Percentiles rank a stretch among this genome's conserved stretches.
These are phyloP conservation scores for Drosophila antonietae DNA, from an alignment of 2,888 invertebrate species.

Conservation along the genomic window DNA sequence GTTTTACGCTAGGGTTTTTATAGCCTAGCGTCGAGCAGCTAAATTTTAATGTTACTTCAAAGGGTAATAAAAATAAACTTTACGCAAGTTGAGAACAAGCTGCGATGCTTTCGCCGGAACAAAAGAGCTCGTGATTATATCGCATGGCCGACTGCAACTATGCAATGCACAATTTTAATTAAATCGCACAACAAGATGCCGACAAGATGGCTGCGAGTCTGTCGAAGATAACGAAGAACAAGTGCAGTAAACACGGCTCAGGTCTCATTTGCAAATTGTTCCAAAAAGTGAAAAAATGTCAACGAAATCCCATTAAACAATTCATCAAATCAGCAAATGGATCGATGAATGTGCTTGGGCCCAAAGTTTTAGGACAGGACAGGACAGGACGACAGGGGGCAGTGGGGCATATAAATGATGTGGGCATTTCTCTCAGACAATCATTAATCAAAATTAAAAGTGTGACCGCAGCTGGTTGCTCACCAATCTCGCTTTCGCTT, in stretches of 20 bases:
- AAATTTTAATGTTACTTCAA: conserved; percentile 79
- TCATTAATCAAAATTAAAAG: conserved; percentile 76
- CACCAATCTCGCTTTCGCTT: conserved; percentile 2
- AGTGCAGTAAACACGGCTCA: conserved; percentile 8
- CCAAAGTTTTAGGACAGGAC: conserved; percentile 45
- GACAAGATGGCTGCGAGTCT: not conserved
- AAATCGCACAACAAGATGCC: conserved; percentile 57
- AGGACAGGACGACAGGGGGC: conserved; percentile 39
- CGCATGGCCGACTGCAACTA: conserved; percentile 46
- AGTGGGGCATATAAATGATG: conserved; percentile 74
- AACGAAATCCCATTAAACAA: conserved; percentile 63
- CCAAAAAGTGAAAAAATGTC: conserved; percentile 47
- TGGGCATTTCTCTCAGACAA: conserved; percentile 38
- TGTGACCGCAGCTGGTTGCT: conserved; percentile 50
- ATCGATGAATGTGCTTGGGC: conserved; percentile 35
- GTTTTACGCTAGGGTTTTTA: conserved; percentile 69
- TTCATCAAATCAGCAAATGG: conserved; percentile 74
- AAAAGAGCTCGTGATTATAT: conserved; percentile 43
- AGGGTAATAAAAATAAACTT: conserved; percentile 79
- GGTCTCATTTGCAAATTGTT: conserved; percentile 18
- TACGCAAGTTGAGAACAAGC: conserved; percentile 69
- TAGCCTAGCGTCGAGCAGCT: conserved; percentile 62
- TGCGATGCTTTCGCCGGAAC: conserved; percentile 32
- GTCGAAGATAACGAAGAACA: not conserved
- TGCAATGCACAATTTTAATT: conserved; percentile 72